These are phyloP conservation scores for Otocyon megalotis DNA, from an alignment of 2,113 vertebrate genomes.

Conservation along the genomic window DNA sequence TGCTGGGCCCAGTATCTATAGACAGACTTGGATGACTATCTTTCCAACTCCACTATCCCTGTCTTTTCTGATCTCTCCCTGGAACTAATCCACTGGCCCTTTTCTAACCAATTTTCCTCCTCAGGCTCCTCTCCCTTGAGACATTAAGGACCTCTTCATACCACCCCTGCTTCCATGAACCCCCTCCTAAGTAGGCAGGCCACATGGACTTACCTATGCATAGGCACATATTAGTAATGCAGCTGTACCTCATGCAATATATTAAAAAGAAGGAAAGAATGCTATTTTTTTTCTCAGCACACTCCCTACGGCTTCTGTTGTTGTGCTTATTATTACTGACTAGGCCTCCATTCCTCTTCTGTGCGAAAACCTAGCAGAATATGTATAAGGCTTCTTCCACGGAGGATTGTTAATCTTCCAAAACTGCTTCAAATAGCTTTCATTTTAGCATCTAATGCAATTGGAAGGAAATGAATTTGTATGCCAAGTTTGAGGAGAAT, in stretches of 20 bases:
- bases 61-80: not conserved
- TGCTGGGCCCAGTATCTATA: not conserved
- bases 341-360: not conserved
- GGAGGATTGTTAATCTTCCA: not conserved
- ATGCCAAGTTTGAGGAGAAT: not conserved
- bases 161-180: not conserved
- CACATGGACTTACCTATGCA: not conserved
- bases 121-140: not conserved
- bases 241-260: not conserved
- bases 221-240: not conserved
- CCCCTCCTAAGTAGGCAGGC: not conserved
- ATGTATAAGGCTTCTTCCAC: not conserved
- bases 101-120: not conserved
- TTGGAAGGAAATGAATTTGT: slow-evolving; percentile 44
- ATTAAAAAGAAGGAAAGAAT: not conserved
- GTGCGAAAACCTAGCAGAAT: not conserved
- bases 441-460: not conserved
- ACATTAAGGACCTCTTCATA: not conserved
- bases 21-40: not conserved
- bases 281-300: not conserved
- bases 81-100: not conserved
- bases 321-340: not conserved
- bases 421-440: slow-evolving; percentile 1
- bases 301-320: not conserved
- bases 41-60: not conserved